Conservation (phyloP, 1,140 invertebrate species). For the Drosophila repletoides region DNA sequence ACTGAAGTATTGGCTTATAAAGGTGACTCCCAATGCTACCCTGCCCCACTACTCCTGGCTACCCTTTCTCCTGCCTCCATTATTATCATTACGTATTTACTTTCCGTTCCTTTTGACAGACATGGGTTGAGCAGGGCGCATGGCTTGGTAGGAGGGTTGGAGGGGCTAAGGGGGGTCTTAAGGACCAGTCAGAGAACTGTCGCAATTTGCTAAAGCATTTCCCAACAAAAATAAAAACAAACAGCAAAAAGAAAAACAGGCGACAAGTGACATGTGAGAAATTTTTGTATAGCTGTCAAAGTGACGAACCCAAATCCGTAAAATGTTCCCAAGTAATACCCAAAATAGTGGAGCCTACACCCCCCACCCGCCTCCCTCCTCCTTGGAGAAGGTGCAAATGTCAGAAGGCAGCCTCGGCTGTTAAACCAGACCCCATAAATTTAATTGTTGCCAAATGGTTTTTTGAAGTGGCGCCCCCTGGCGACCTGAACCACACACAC, state of each 20-base stretch:
- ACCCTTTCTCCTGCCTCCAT: constrained; percentile 29
- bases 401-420: constrained; percentile 18
- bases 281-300: constrained; percentile 42
- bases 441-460: constrained; percentile 39
- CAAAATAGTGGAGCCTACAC: constrained; percentile 29
- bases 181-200: constrained; percentile 1
- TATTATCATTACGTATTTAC: constrained; percentile 64
- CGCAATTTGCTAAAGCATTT: constrained; percentile 32
- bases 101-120: constrained; percentile 15
- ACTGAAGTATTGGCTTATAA: no score
- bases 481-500: neutral
- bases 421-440: constrained; percentile 17
- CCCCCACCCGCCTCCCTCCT: neutral
- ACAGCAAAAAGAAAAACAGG: neutral
- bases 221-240: neutral
- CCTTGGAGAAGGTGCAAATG: constrained; percentile 16
- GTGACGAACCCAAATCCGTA: constrained; percentile 2
- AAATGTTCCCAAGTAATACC: constrained; percentile 17
- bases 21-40: neutral
- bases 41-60: neutral
- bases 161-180: neutral
- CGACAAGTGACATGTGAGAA: constrained; percentile 43
- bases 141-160: neutral
- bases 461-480: constrained; percentile 41
- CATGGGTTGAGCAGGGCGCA: constrained; percentile 20